phyloP scores from a whole-genome alignment of 2,888 invertebrate genomes.

The Steromphala cineraria region DNA sequence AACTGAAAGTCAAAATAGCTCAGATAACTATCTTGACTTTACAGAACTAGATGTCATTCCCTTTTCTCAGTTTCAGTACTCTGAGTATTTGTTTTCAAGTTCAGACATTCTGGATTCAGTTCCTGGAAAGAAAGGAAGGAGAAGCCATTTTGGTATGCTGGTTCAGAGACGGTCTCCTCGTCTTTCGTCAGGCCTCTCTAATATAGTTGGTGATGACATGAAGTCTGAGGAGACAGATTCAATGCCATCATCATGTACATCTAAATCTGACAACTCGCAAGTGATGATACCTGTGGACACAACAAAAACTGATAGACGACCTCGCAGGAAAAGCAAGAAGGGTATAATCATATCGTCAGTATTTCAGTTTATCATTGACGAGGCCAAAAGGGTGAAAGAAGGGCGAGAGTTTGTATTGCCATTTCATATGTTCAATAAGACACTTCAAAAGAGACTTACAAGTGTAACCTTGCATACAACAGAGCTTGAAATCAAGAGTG shows the following conservation, averaged over 20 bases:
- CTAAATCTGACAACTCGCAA: not conserved
- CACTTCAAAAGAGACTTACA: not conserved
- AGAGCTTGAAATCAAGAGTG: too few relatives aligned
- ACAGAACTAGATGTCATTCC: conserved; percentile 44
- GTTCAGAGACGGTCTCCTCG: conserved; percentile 42
- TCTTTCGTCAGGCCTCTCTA: conserved; percentile 22
- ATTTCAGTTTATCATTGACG: conserved; percentile 63
- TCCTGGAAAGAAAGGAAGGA: not conserved
- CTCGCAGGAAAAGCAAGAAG: conserved; percentile 33
- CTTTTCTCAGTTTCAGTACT: conserved; percentile 40
- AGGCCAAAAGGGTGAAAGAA: conserved; percentile 46
- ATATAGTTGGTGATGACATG: conserved; percentile 11
- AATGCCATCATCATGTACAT: not conserved
- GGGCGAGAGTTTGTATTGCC: conserved; percentile 49
- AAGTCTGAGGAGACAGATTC: not conserved
- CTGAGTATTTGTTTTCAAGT: conserved; percentile 40
- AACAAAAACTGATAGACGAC: not conserved
- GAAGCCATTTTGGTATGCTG: conserved; percentile 24
- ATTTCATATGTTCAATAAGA: conserved; percentile 18
- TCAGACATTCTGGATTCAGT: not conserved
- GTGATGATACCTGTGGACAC: not conserved
- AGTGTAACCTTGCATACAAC: not conserved
- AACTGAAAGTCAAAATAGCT: not conserved
- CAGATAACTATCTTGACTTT: conserved; percentile 30
- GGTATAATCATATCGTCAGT: conserved; percentile 53